These are phyloP conservation scores for Cheilosia vulpina DNA, from an alignment of 2,888 invertebrate species.

Conservation along the genomic window DNA sequence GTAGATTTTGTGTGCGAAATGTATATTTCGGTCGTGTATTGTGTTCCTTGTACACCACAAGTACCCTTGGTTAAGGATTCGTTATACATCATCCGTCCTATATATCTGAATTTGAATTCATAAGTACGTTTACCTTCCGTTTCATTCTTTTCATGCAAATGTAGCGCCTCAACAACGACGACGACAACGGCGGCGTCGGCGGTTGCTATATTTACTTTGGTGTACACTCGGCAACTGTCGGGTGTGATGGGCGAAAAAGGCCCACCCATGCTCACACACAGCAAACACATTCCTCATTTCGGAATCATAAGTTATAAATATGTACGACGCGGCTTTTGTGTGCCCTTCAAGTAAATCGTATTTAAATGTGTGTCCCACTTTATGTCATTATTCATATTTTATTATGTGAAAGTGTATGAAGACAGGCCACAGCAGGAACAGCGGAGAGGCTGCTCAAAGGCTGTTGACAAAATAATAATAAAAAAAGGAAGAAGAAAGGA, in stretches of 20 bases:
- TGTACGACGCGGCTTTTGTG: slow-evolving; percentile 68
- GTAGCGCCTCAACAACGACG: slow-evolving; percentile 12
- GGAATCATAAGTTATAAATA: slow-evolving; percentile 73
- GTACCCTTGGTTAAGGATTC: slow-evolving; percentile 29
- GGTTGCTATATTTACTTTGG: slow-evolving; percentile 50
- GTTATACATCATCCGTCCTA: slow-evolving; percentile 40
- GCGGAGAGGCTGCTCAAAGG: slow-evolving; percentile 55
- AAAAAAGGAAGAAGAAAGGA: neutral
- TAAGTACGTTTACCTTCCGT: slow-evolving; percentile 62
- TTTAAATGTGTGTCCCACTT: slow-evolving; percentile 72
- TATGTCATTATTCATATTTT: slow-evolving; percentile 71
- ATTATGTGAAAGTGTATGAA: slow-evolving; percentile 49
- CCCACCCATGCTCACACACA: neutral
- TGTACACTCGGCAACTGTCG: neutral
- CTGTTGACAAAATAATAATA: slow-evolving; percentile 48
- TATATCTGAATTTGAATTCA: slow-evolving; percentile 57
- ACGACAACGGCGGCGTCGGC: neutral
- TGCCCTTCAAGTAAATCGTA: slow-evolving; percentile 70
- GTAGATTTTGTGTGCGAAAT: slow-evolving; percentile 43
- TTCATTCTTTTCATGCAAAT: slow-evolving; percentile 55
- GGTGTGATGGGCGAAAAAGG: neutral
- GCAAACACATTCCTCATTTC: slow-evolving; percentile 66
- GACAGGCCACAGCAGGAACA: slow-evolving; percentile 19
- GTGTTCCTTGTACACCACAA: slow-evolving; percentile 41
- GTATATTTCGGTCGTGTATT: slow-evolving; percentile 30